phyloP scores from a whole-genome alignment of 2,888 invertebrate genomes.

The Chloroclysta siterata region DNA sequence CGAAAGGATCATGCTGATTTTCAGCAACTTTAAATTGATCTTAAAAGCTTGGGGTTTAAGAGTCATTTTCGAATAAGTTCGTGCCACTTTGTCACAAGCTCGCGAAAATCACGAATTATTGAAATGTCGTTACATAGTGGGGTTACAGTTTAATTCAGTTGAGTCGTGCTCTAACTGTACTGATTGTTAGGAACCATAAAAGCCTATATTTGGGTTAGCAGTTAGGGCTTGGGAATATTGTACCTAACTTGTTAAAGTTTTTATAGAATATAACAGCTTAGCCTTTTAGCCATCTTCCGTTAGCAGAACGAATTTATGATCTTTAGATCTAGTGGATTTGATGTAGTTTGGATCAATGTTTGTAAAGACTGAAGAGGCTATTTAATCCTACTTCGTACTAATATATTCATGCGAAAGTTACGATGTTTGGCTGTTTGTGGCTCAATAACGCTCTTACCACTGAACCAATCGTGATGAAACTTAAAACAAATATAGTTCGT shows the following conservation, averaged over 20 bases:
- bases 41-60: constrained; percentile 1
- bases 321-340: no score
- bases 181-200: constrained; percentile 46
- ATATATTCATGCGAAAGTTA: no score
- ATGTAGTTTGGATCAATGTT: no score
- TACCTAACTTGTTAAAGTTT: constrained; percentile 15
- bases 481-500: no score
- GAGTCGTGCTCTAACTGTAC: constrained; percentile 69
- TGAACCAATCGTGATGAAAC: no score
- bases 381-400: no score
- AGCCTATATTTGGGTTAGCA: constrained; percentile 38
- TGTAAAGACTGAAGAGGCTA: no score
- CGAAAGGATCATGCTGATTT: constrained; percentile 10
- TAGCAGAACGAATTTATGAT: no score
- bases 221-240: constrained; percentile 24
- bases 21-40: constrained; percentile 8
- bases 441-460: no score
- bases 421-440: no score
- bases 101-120: constrained; percentile 64
- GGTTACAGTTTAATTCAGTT: constrained; percentile 60
- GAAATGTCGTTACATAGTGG: constrained; percentile 55
- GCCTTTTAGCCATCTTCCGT: background rate
- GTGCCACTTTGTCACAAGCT: constrained; percentile 47
- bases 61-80: constrained; percentile 24
- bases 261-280: background rate